These are phyloP conservation scores for Pocillopora grandis DNA, from an alignment of 92 coral and sea anemone genomes.

Conservation along the genomic window DNA sequence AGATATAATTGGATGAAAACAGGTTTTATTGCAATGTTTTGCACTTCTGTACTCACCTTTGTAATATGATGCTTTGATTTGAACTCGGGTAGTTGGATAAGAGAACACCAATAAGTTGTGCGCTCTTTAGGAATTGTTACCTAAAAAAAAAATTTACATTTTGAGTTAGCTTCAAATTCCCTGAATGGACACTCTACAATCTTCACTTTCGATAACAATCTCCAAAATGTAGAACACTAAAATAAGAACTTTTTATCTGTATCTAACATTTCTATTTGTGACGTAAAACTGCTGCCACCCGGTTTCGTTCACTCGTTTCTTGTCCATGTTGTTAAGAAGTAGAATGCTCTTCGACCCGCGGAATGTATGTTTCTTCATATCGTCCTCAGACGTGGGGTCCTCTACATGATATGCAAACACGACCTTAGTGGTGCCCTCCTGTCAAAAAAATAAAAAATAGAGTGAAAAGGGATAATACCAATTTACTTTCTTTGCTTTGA, in stretches of 20 bases:
- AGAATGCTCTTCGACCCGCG: conserved; percentile 13
- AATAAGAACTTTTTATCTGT: not conserved
- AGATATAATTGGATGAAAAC: not conserved
- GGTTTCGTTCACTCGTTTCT: conserved; percentile 1
- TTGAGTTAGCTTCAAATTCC: no score
- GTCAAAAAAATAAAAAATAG: no score
- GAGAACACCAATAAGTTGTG: conserved; percentile 20
- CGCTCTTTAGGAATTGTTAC: conserved; percentile 6
- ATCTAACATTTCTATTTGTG: not conserved
- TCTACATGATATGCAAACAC: conserved; percentile 20
- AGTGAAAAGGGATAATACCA: no score
- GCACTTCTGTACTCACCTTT: not conserved
- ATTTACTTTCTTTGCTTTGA: no score
- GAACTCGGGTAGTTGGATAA: not conserved
- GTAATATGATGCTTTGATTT: conserved; percentile 6
- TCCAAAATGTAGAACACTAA: not conserved
- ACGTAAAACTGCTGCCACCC: conserved; percentile 1
- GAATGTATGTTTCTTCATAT: conserved; percentile 2
- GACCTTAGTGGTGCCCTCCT: conserved; percentile 23
- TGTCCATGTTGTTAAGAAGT: conserved; percentile 24
- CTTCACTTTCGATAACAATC: no score
- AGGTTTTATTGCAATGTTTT: not conserved
- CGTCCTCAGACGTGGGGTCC: conserved; percentile 2
- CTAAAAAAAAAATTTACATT: not conserved
- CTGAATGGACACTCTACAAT: no score